Base-by-base conservation (phyloP, 1,140 invertebrate genomes). In the Cardiocondyla obscurior region DNA sequence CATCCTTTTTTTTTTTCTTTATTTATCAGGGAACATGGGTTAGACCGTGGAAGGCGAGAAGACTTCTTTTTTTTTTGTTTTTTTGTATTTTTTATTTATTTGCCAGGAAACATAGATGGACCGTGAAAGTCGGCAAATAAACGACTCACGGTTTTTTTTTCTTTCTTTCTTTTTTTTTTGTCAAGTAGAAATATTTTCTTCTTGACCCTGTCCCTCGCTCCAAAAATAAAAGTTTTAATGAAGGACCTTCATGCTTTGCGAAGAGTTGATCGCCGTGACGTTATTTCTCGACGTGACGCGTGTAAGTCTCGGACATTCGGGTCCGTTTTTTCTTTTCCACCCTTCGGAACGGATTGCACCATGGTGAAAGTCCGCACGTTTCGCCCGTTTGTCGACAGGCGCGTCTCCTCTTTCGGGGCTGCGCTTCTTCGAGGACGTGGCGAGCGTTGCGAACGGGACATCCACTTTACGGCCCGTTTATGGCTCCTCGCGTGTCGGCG, bases 381-480 rank as follows among this genome's bases (percentile, higher is more conserved):
- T 39, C 33, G 33, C 19, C 16, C 19, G 1, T 16, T 12, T 57
- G 3, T n/a, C 49, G 14, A 22, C n/a, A n/a, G 16, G 10, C 22
- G 25, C 33, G 33, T 19, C 7, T 57, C n/a, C 51, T 70, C 16
- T 62, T 1, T 46, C 36, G 22, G 30, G 25, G 1, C 60, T 76
- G 67, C 46, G 12, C 14, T 46, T 64, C 30, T 58, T 83, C 73
- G 33, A 33, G 12, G 33, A 49, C 16, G 22, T 25, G 5, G 33
- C 62, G 36, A 42, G 22, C 14, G 42, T 85, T 42, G 46, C 67
- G 62, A 67, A 77, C 82, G 79, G 64, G 76, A 88, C 62, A 74
- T 57, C 58, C 33, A 57, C 33, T 84, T 89, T 86, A 88, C 85
- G 88, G 73, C 73, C 77, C 81, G 87, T 88, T 89, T 88, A 88